These are phyloP conservation scores for Proisotoma minuta DNA, from an alignment of 2,888 invertebrate species.

Conservation along the genomic window DNA sequence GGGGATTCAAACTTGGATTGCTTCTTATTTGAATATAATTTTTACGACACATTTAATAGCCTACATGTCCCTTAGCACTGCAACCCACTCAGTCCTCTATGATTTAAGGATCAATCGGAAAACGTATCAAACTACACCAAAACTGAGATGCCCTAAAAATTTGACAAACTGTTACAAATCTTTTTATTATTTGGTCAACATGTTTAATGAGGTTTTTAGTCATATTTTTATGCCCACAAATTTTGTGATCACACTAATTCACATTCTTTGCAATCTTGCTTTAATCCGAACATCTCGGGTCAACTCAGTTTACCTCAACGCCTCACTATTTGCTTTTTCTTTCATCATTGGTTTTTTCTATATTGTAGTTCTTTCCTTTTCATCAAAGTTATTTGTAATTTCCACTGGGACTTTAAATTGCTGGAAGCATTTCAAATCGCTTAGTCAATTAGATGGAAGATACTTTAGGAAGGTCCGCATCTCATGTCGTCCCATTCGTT, in stretches of 20 bases:
- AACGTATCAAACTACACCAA: not conserved
- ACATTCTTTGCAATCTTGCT: not conserved
- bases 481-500: not conserved
- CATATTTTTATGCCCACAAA: not conserved
- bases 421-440: not conserved
- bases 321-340: not conserved
- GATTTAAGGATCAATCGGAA: not conserved
- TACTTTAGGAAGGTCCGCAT: not conserved
- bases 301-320: not conserved
- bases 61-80: not conserved
- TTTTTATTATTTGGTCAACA: not conserved
- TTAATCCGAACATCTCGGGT: not conserved
- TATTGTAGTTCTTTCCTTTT: not conserved
- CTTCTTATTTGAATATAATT: not conserved
- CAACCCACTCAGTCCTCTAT: not conserved
- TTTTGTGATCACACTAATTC: not conserved
- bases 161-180: not conserved
- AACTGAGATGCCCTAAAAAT: not conserved
- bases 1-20: not conserved
- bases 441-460: not conserved
- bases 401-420: not conserved
- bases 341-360: not conserved
- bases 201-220: not conserved
- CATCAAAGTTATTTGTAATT: not conserved
- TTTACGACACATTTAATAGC: not conserved